These are phyloP conservation scores for Stenodera caucasica DNA, from an alignment of 2,888 invertebrate species.

Conservation along the genomic window DNA sequence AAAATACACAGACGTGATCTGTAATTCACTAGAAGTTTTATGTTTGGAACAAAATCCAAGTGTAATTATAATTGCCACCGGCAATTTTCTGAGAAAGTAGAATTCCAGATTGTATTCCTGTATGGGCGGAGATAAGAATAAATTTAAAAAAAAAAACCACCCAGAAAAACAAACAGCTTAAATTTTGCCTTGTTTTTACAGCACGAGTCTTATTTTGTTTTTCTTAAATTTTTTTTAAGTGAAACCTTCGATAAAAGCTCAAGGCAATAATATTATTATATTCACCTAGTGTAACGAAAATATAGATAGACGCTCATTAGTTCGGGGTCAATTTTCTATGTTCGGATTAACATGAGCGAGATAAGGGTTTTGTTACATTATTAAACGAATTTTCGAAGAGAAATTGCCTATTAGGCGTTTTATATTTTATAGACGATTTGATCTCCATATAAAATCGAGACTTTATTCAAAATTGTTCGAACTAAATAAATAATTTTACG, in stretches of 20 bases:
- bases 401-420: not conserved
- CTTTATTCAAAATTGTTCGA: no score
- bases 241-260: not conserved
- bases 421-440: not conserved
- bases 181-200: no score
- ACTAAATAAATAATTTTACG: not conserved
- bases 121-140: not conserved
- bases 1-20: conserved; percentile 27
- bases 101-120: not conserved
- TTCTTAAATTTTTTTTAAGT: no score
- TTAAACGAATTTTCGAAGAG: conserved; percentile 5
- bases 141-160: not conserved
- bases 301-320: not conserved
- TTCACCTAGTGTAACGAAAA: not conserved
- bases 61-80: not conserved
- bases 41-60: not conserved
- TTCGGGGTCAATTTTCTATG: not conserved
- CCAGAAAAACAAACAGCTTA: no score
- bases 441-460: not conserved
- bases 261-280: not conserved
- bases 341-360: not conserved
- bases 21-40: conserved; percentile 21
- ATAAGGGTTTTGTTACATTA: not conserved
- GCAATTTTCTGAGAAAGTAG: not conserved
- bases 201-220: no score